Conservation (phyloP, 2,888 invertebrate species). For the Orthosia gothica region DNA sequence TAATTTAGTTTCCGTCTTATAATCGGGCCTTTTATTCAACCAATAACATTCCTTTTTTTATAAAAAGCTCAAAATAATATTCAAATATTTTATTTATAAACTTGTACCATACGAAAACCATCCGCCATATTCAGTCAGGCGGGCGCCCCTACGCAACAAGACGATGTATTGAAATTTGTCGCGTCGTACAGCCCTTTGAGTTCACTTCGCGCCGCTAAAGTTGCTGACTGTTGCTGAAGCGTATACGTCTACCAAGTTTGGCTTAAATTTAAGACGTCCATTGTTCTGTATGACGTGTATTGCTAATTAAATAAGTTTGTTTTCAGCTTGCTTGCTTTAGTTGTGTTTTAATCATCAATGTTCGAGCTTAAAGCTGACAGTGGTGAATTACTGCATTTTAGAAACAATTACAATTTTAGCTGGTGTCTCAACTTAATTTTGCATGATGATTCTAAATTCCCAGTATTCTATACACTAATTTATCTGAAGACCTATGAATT, state of each 20-base stretch:
- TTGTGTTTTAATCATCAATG: conserved; percentile 6
- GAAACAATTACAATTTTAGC: neutral
- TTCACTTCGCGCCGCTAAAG: conserved; percentile 71
- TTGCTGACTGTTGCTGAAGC: conserved; percentile 73
- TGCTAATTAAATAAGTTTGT: conserved; percentile 53
- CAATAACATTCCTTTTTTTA: neutral
- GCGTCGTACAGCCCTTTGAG: conserved; percentile 72
- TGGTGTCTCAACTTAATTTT: neutral
- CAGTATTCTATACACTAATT: neutral
- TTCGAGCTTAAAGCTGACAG: conserved; percentile 10
- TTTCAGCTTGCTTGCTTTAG: conserved; percentile 14
- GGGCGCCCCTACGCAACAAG: conserved; percentile 75
- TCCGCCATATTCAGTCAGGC: conserved; percentile 81
- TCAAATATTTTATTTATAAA: conserved; percentile 8
- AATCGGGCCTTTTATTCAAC: too few relatives aligned
- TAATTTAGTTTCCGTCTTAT: too few relatives aligned
- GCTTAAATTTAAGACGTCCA: conserved; percentile 52
- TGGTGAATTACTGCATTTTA: neutral
- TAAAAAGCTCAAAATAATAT: too few relatives aligned
- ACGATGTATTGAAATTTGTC: conserved; percentile 89
- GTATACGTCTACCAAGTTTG: conserved; percentile 57
- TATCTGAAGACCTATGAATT: neutral
- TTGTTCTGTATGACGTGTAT: conserved; percentile 57
- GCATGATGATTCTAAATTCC: neutral
- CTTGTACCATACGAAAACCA: conserved; percentile 71